phyloP scores from a whole-genome alignment of 2,888 invertebrate species.

The Athalia rosae region DNA sequence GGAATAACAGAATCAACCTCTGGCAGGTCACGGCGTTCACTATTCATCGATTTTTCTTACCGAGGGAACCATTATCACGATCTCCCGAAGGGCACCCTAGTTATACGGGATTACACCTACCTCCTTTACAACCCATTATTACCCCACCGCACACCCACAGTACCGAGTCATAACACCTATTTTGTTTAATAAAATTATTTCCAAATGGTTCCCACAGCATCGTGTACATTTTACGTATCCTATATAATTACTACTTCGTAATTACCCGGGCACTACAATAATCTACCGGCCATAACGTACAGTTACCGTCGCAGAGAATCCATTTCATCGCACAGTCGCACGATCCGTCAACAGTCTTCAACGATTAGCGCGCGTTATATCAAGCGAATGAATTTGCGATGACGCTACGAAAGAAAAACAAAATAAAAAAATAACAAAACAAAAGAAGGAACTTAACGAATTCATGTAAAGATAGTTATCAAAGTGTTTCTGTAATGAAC shows the following conservation, averaged over 20 bases:
- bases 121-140: constrained; percentile 54
- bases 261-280: no score
- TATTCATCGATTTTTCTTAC: constrained; percentile 33
- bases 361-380: no score
- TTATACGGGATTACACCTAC: constrained; percentile 47
- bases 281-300: no score
- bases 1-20: constrained; percentile 69
- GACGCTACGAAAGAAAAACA: not conserved
- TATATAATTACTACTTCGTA: no score
- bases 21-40: constrained; percentile 45
- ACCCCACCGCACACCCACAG: constrained; percentile 46
- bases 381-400: no score
- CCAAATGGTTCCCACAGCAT: no score
- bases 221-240: no score
- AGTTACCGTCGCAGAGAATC: no score
- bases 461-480: constrained; percentile 3
- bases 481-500: constrained; percentile 19
- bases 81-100: constrained; percentile 45
- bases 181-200: no score
- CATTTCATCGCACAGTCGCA: no score
- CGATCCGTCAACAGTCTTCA: no score
- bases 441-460: not conserved
- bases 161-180: not conserved
- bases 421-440: not conserved
- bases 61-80: constrained; percentile 25